Percentiles rank a stretch among this genome's conserved stretches.
Evolutionary conservation across 1,140 invertebrate genomes (phyloP).

Genomic region (Hylaeus anthracinus): DNA sequence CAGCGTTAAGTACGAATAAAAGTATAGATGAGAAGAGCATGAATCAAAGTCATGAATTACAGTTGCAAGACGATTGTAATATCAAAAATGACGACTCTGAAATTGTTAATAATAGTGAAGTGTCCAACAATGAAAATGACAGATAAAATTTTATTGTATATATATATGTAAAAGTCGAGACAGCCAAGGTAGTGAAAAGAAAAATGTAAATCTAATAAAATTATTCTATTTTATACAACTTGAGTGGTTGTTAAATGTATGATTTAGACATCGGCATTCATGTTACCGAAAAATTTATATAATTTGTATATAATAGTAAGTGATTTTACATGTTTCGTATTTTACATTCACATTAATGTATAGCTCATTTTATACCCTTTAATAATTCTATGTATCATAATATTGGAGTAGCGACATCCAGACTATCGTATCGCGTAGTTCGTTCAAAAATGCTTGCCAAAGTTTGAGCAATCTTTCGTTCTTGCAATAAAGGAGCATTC

Average conservation of each 20-base stretch:
- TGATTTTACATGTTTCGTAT: background rate
- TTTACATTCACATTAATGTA: background rate
- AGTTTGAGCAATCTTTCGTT: conserved; percentile 69
- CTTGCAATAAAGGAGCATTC: conserved; percentile 59
- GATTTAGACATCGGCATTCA: background rate
- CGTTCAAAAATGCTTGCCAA: conserved; percentile 72
- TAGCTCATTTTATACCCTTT: conserved; percentile 11
- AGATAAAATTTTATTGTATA: background rate
- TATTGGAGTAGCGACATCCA: conserved; percentile 39
- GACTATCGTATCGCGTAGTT: conserved; percentile 67
- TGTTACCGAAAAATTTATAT: background rate
- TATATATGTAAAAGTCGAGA: conserved; percentile 6
- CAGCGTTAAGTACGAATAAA: conserved; percentile 11
- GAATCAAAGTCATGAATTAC: conserved; percentile 13
- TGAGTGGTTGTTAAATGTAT: background rate
- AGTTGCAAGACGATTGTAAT: conserved; percentile 25
- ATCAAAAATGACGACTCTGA: conserved; percentile 47
- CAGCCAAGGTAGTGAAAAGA: background rate
- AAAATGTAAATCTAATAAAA: background rate
- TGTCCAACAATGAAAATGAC: background rate
- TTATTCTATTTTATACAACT: background rate
- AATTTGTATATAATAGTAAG: conserved; percentile 2
- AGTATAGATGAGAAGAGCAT: background rate
- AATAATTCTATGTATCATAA: conserved; percentile 2
- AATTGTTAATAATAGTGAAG: background rate